These are phyloP conservation scores for Labrus mixtus DNA, from an alignment of 2,113 vertebrate species.

Conservation along the genomic window DNA sequence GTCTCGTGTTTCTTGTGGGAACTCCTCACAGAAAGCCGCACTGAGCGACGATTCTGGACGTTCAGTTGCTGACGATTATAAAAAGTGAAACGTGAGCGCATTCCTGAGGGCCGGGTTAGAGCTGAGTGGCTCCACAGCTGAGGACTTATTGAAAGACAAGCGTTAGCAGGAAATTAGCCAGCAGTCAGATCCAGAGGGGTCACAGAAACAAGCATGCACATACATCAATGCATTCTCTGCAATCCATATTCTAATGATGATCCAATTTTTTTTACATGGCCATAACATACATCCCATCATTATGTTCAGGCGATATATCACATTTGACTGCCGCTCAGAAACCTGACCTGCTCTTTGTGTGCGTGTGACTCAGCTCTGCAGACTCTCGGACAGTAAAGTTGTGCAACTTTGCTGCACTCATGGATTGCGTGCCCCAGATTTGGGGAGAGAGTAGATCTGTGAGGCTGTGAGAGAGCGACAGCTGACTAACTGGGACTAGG, in stretches of 20 bases:
- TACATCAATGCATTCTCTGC: slow-evolving; percentile 5
- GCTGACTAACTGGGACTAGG: slow-evolving; percentile 70
- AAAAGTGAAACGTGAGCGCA: slow-evolving; percentile 84
- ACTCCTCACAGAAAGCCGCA: slow-evolving; percentile 54
- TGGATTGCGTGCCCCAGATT: slow-evolving; percentile 66
- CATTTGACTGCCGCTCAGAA: slow-evolving; percentile 7
- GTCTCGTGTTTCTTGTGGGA: slow-evolving; percentile 76
- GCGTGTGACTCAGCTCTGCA: slow-evolving; percentile 7
- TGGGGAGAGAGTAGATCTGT: slow-evolving; percentile 31
- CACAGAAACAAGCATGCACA: slow-evolving; percentile 32
- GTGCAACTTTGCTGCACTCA: slow-evolving; percentile 28
- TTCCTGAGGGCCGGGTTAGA: slow-evolving; percentile 71
- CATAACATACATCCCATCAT: neutral
- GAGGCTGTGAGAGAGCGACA: slow-evolving; percentile 74
- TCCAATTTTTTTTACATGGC: slow-evolving; percentile 29
- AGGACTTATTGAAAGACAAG: slow-evolving; percentile 72
- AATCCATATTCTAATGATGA: slow-evolving; percentile 7
- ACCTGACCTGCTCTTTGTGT: neutral
- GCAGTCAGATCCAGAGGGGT: slow-evolving; percentile 21
- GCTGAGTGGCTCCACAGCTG: slow-evolving; percentile 76
- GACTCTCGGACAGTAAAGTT: slow-evolving; percentile 26
- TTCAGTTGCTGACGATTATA: slow-evolving; percentile 71
- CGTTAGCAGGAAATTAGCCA: slow-evolving; percentile 54
- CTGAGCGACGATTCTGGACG: slow-evolving; percentile 53
- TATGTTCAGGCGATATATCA: slow-evolving; percentile 25